These are phyloP conservation scores for Speoplatyrhinus poulsoni DNA, from an alignment of 2,113 vertebrate species.

Conservation along the genomic window DNA sequence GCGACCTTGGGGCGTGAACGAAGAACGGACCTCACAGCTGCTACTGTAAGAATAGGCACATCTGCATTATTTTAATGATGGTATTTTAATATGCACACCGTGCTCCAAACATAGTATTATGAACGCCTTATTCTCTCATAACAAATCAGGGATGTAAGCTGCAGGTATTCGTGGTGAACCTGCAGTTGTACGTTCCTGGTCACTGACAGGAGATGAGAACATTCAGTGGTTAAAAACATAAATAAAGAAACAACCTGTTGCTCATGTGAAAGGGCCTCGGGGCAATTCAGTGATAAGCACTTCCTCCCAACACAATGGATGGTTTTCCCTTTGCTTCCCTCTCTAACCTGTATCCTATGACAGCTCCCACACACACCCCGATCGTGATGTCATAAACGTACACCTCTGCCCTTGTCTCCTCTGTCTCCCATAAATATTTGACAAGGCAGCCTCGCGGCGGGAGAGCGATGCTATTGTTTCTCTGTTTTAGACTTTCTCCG, in stretches of 20 bases:
- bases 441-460: slow-evolving; percentile 67
- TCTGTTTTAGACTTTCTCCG: slow-evolving; percentile 59
- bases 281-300: slow-evolving; percentile 59
- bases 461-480: slow-evolving; percentile 45
- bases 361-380: slow-evolving; percentile 51
- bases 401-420: slow-evolving; percentile 56
- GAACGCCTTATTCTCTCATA: too few species aligned
- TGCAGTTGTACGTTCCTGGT: background rate
- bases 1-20: too few species aligned
- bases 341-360: slow-evolving; percentile 58
- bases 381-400: slow-evolving; percentile 56
- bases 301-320: slow-evolving; percentile 69
- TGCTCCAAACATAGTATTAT: background rate
- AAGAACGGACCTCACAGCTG: too few species aligned
- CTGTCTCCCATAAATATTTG: slow-evolving; percentile 70
- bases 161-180: slow-evolving; percentile 1
- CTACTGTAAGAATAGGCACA: background rate
- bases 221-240: slow-evolving; percentile 21
- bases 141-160: too few species aligned
- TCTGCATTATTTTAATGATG: background rate
- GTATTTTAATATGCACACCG: background rate
- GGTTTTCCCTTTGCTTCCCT: slow-evolving; percentile 45
- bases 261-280: slow-evolving; percentile 57
- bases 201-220: slow-evolving; percentile 36
- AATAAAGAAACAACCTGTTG: slow-evolving; percentile 42